Conservation (phyloP, 2,797 vertebrate genomes). For the Ctenopoma kingsleyae region DNA sequence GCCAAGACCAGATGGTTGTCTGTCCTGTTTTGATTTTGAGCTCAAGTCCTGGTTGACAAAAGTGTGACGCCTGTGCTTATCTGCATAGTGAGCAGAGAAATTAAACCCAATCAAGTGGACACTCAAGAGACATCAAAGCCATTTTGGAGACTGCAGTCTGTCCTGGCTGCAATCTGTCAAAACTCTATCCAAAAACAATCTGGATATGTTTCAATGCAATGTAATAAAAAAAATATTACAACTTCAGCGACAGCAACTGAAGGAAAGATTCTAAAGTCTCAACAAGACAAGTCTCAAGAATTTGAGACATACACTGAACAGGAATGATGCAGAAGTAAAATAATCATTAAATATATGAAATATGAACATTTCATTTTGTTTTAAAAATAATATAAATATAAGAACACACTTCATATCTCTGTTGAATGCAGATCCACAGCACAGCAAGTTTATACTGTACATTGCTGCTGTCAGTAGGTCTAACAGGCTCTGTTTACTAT, state of each 20-base stretch:
- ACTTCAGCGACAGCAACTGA: neutral
- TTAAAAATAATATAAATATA: too few relatives aligned
- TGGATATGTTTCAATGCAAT: constrained; percentile 11
- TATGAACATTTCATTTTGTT: too few relatives aligned
- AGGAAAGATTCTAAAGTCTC: constrained; percentile 4
- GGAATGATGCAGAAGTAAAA: neutral
- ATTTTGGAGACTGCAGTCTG: constrained; percentile 10
- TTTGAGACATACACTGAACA: too few relatives aligned
- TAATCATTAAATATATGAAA: neutral
- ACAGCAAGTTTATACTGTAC: neutral
- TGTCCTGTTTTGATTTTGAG: constrained; percentile 7
- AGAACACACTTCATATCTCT: neutral
- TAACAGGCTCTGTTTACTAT: constrained; percentile 16
- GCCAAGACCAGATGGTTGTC: neutral
- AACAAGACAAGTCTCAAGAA: neutral
- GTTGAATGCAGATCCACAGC: neutral
- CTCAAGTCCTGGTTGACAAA: neutral
- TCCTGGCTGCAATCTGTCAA: neutral
- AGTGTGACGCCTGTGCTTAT: neutral
- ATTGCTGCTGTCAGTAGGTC: constrained; percentile 12
- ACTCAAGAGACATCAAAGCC: constrained; percentile 21
- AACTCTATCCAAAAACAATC: constrained; percentile 12
- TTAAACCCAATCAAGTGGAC: constrained; percentile 7
- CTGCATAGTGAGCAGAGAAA: constrained; percentile 12
- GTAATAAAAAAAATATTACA: neutral